phyloP scores from a whole-genome alignment of 2,888 invertebrate species.

The Thecophora atra region DNA sequence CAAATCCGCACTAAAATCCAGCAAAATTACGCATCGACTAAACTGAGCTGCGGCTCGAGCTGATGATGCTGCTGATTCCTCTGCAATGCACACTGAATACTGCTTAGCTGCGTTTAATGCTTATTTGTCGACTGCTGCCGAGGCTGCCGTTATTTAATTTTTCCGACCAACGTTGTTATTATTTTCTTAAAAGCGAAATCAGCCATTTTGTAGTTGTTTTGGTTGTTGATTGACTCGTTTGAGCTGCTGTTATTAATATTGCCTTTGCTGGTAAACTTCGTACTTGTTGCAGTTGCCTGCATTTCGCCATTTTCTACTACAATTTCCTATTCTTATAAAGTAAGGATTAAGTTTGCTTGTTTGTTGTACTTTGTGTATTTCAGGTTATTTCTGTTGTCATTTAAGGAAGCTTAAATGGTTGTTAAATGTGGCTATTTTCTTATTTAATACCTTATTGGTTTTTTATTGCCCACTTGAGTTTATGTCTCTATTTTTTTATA shows the following conservation, averaged over 20 bases:
- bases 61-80: neutral
- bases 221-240: neutral
- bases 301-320: neutral
- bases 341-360: neutral
- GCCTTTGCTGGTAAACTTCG: conserved; percentile 51
- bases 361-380: neutral
- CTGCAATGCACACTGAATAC: conserved; percentile 24
- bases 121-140: neutral
- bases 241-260: conserved; percentile 17
- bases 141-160: neutral
- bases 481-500: neutral
- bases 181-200: neutral
- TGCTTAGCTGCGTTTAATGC: conserved; percentile 31
- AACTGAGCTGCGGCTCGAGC: neutral
- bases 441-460: neutral
- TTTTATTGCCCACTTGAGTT: conserved; percentile 8
- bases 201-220: conserved; percentile 16
- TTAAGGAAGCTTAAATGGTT: conserved; percentile 4
- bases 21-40: conserved; percentile 27
- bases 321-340: neutral
- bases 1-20: conserved; percentile 34
- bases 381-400: neutral
- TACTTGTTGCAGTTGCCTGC: conserved; percentile 49
- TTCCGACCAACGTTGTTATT: neutral
- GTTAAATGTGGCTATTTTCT: conserved; percentile 30